Base-by-base conservation (phyloP, 2,888 invertebrate genomes). In the Thereva unica region DNA sequence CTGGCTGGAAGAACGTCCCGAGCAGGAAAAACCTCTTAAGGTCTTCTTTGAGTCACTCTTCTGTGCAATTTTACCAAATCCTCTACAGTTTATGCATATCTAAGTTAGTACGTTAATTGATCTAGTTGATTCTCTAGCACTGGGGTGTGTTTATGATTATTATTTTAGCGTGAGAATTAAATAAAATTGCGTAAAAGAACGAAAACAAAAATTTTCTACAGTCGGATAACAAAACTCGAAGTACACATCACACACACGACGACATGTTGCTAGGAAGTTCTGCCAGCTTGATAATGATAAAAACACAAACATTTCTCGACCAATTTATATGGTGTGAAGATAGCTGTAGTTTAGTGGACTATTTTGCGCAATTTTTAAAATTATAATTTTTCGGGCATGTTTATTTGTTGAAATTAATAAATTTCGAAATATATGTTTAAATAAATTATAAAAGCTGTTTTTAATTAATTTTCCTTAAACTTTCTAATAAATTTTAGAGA, bases 161-260 rank as follows among this genome's bases (percentile, higher is more conserved):
- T 45, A 59, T 37, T 47, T 47, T 12, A 44, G 40, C 12, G 41
- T 50, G 40, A 41, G 50, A 50, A 47, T 53, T 42, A 53, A 64
- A 53, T 37, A 53, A 64, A 64, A 42, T 53, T 44, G 53, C 23
- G 42, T 37, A 53, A 44, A 42, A 64, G 10, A 64, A 66, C 56
- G 44, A 64, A 64, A 64, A 64, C 53, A 53, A 64, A 52, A 63
- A 68, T 66, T 54, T 50, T 55, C 53, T 61, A 61, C 65, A 44
- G 47, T 42, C 41, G 65, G 63, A 56, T 56, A 66, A 52, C 66
- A 64, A 59, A 68, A 57, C 63, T 50, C 53, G 64, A 50, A 44
- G 40, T 56, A 67, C 64, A 68, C 68, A 68, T 64, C 66, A 64
- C 57, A 40, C 63, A 63, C 61, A 65, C 59, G 54, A 55, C 42